Evolutionary conservation across 2,888 invertebrate species (phyloP), one percentile per base, ranked within the genome.

Genomic region (Ditylenchus weischeri): DNA sequence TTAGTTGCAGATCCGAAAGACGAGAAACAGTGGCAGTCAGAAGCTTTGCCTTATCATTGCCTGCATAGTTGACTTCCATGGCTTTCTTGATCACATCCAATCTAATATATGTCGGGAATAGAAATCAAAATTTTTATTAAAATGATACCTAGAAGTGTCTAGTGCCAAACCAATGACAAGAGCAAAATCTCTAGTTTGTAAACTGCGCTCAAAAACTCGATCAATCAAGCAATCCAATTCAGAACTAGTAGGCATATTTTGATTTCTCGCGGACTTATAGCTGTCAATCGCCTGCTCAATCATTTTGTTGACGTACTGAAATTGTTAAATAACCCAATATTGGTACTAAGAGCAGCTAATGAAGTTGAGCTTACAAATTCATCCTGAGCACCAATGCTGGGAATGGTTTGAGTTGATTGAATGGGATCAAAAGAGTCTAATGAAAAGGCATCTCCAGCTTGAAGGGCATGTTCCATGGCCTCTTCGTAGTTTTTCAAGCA

Each of bases 401-500:
- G 43, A 50, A 69, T 96, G 86, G 95, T 93, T 8, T 43, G 43
- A 2, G 43, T 43, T 73, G 91, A 90, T 23, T 21, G 54, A 54
- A 29, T n/a, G 11, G 54, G 54, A 21, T 54, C 23, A 18, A 23
- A 54, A 13, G 62, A n/a, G n/a, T 62, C 47, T 13, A 62, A n/a
- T 38, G 62, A 62, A 84, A 99, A 96, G 23, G 94, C 86, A 78
- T 91, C 90, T 21, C 69, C 77, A 13, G 98, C 94, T 21, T 94
- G 93, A 21, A 99, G 86, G 35, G 98, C 98, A 85, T 92, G 95
- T n/a, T 92, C 92, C 73, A 98, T 85, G 0, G 96, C 94, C 84
- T 95, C 94, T 84, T 93, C 91, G 84, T 93, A 96, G 0, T 94
- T 91, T 47, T 95, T 95, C 74, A 98, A 87, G 85, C 98, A 95